Evolutionary conservation across 2,113 vertebrate genomes (phyloP).

Genomic region (Chamaetylas fuelleborni): DNA sequence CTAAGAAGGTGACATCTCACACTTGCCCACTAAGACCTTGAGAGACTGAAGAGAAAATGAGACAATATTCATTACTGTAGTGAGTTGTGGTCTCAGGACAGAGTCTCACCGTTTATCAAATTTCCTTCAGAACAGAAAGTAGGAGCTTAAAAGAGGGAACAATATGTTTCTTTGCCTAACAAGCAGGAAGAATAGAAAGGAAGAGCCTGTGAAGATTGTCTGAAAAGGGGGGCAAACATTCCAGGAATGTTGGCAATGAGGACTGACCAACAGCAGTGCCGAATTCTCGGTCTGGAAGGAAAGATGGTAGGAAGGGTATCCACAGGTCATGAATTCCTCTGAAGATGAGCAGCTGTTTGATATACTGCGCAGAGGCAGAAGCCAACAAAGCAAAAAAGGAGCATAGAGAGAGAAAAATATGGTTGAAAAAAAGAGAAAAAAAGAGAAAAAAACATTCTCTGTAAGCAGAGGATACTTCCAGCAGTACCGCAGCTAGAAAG

Average conservation of each 20-base stretch:
- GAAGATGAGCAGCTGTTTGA: neutral
- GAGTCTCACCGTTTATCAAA: neutral
- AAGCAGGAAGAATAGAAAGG: neutral
- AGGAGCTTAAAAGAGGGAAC: neutral
- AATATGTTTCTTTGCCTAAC: neutral
- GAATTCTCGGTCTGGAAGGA: neutral
- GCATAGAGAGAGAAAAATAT: neutral
- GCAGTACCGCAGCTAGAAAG: neutral
- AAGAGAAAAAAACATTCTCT: no score
- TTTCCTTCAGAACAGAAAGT: neutral
- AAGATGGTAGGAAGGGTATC: neutral
- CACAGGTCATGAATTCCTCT: neutral
- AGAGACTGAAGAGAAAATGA: neutral
- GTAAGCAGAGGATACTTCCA: neutral
- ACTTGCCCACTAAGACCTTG: neutral
- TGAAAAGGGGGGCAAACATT: fast-evolving
- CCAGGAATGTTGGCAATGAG: neutral
- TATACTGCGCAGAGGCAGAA: neutral
- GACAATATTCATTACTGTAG: neutral
- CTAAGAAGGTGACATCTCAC: neutral
- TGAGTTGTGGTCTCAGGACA: neutral
- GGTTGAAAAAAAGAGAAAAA: neutral
- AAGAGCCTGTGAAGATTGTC: neutral
- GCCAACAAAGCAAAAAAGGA: neutral
- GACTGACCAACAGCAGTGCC: neutral